Evolutionary conservation across 2,113 vertebrate species (phyloP).

Genomic region (Capreolus pygargus): DNA sequence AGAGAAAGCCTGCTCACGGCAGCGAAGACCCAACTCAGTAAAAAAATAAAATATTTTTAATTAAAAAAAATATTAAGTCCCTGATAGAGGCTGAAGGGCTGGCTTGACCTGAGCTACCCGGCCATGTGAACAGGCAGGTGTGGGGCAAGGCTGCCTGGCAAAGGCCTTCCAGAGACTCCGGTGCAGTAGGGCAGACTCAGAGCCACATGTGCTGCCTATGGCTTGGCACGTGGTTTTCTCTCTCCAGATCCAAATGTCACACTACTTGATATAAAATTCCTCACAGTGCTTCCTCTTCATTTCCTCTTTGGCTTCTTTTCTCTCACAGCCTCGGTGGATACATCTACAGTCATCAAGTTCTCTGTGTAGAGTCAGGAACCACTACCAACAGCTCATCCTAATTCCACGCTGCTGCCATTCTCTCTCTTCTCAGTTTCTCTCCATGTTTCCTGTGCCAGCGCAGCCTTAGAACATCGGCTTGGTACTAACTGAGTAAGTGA

Average conservation of each 20-base stretch:
- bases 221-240: not conserved
- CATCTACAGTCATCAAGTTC: conserved; percentile 12
- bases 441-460: not conserved
- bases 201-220: not conserved
- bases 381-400: not conserved
- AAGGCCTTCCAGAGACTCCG: not conserved
- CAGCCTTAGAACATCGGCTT: not conserved
- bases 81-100: not conserved
- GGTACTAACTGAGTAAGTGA: not conserved
- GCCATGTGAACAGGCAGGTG: not conserved
- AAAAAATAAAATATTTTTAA: not conserved
- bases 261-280: conserved; percentile 25
- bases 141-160: not conserved
- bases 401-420: not conserved
- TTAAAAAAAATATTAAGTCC: not conserved
- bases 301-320: conserved; percentile 45
- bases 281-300: not conserved
- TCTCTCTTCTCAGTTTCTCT: not conserved
- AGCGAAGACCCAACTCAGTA: not conserved
- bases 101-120: not conserved
- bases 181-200: not conserved
- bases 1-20: not conserved
- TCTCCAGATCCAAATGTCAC: conserved; percentile 12
- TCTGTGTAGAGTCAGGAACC: not conserved
- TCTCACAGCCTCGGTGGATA: not conserved